Evolutionary conservation across 2,797 vertebrate genomes (phyloP).

Genomic region (Sciurus vulgaris): DNA sequence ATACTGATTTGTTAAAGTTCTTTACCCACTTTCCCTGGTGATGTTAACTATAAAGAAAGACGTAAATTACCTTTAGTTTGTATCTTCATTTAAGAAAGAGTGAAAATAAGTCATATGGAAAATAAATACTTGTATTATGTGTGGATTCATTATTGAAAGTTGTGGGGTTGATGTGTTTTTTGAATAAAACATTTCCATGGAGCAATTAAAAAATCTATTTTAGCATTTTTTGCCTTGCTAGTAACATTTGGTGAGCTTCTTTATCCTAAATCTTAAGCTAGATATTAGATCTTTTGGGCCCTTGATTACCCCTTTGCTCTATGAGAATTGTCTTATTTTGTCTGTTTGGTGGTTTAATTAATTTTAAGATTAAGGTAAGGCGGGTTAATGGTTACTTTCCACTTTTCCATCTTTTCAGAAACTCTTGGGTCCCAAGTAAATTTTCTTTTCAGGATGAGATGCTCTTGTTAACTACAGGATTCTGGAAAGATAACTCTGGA

Average conservation of each 20-base stretch:
- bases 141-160: not conserved
- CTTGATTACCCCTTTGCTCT: not conserved
- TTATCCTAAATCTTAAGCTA: not conserved
- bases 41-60: not conserved
- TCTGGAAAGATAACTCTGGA: not conserved
- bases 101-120: not conserved
- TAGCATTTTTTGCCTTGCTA: not conserved
- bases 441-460: not conserved
- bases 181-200: not conserved
- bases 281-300: not conserved
- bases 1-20: not conserved
- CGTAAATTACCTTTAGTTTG: constrained; percentile 18
- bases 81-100: constrained; percentile 6
- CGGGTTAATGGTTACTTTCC: not conserved
- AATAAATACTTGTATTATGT: not conserved
- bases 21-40: not conserved
- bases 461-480: not conserved
- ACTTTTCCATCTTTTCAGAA: not conserved
- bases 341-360: not conserved
- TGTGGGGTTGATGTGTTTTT: not conserved
- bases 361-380: not conserved
- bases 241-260: not conserved
- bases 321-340: not conserved
- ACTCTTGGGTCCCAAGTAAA: not conserved
- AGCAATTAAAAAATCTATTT: not conserved